A percentile compares a stretch with the other conserved stretches of the same genome.
Conservation (phyloP, 2,797 vertebrate genomes). For the Picus viridis region DNA sequence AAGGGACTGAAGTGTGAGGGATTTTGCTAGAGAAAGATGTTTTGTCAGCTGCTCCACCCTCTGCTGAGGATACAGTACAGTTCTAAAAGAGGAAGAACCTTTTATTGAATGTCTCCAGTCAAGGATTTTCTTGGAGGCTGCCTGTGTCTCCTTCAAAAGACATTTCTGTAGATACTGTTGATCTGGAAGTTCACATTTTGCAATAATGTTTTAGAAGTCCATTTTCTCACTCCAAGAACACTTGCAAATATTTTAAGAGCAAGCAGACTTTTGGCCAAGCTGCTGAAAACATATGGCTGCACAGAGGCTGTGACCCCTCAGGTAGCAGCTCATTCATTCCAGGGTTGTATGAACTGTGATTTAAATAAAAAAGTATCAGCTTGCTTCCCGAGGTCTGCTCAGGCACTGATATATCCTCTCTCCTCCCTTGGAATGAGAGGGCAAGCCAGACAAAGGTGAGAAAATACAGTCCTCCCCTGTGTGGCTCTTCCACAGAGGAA, state of each 20-base stretch:
- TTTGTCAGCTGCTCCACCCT: background rate
- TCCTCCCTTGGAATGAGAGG: background rate
- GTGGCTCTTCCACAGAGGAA: constrained; percentile 4
- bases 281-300: background rate
- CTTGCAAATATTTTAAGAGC: background rate
- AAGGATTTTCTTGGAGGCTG: background rate
- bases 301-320: background rate
- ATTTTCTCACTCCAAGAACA: background rate
- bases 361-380: constrained; percentile 1
- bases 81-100: background rate
- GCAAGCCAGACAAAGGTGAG: background rate
- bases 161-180: background rate
- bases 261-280: background rate
- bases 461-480: background rate
- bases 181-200: background rate
- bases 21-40: background rate
- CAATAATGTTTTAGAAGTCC: background rate
- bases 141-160: background rate
- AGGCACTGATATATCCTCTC: background rate
- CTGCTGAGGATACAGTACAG: background rate
- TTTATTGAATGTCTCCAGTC: background rate
- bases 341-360: constrained; percentile 25
- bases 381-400: background rate
- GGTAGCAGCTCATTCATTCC: constrained; percentile 23
- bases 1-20: background rate